Conservation (phyloP, 1,140 invertebrate genomes). For the Papilio machaon region DNA sequence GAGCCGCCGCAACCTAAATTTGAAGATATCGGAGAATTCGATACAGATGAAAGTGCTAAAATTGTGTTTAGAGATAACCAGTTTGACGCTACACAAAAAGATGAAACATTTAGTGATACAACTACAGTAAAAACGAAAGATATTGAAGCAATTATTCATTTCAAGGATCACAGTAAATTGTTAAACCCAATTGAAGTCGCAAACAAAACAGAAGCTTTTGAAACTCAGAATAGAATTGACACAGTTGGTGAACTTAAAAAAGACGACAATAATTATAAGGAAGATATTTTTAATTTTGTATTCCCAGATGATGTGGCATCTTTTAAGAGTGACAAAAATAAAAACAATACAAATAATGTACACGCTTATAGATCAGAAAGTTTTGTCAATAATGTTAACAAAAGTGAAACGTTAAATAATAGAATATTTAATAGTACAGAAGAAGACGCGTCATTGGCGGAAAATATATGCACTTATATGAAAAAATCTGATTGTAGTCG, state of each 20-base stretch:
- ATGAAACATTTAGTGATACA: slow-evolving; percentile 27
- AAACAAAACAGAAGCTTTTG: slow-evolving; percentile 18
- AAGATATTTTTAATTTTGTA: slow-evolving; percentile 53
- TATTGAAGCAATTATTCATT: slow-evolving; percentile 42
- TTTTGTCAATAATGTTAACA: slow-evolving; percentile 27
- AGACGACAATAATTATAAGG: slow-evolving; percentile 34
- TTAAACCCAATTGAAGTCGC: slow-evolving; percentile 35
- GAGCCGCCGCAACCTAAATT: slow-evolving; percentile 56
- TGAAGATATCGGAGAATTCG: slow-evolving; percentile 65
- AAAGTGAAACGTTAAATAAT: slow-evolving; percentile 41
- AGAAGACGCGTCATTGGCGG: slow-evolving; percentile 47
- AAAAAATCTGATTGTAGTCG: slow-evolving; percentile 55
- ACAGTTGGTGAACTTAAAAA: slow-evolving; percentile 1
- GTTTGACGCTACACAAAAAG: slow-evolving; percentile 16
- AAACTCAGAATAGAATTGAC: slow-evolving; percentile 25
- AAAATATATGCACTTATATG: slow-evolving; percentile 70
- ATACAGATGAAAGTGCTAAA: slow-evolving; percentile 71
- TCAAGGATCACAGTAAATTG: slow-evolving; percentile 45
- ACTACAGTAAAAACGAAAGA: slow-evolving; percentile 35
- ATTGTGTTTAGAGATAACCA: slow-evolving; percentile 61
- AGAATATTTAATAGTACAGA: slow-evolving; percentile 48
- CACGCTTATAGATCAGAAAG: not conserved
- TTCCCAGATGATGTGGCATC: slow-evolving; percentile 53
- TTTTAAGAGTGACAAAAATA: slow-evolving; percentile 39
- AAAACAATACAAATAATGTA: slow-evolving; percentile 22